phyloP scores from a whole-genome alignment of 2,113 vertebrate species.

The Suncus etruscus region DNA sequence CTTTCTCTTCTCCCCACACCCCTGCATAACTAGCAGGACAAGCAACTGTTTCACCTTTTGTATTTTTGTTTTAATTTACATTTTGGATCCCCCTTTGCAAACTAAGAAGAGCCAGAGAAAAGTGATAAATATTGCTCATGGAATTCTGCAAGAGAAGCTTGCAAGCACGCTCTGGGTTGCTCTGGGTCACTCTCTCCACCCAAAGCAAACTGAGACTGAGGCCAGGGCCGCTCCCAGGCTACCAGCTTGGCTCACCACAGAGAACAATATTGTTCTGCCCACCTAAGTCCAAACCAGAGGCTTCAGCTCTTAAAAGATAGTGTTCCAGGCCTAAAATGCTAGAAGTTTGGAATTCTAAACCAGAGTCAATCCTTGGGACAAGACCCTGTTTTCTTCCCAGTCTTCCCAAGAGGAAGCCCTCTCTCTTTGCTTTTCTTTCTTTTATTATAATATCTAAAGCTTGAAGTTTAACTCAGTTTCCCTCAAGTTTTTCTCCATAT shows the following conservation, averaged over 20 bases:
- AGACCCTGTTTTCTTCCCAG: neutral
- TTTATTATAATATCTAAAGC: neutral
- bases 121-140: conserved; percentile 36
- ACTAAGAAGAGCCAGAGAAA: conserved; percentile 78
- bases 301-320: neutral
- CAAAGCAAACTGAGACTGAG: neutral
- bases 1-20: neutral
- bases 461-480: neutral
- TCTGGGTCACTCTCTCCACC: neutral
- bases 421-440: too few species aligned
- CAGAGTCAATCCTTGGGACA: neutral
- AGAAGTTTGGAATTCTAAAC: neutral
- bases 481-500: too few species aligned
- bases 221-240: neutral
- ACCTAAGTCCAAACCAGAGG: neutral
- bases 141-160: conserved; percentile 7
- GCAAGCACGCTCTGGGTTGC: neutral
- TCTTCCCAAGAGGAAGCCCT: neutral
- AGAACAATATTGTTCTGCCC: too few species aligned
- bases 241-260: accelerated
- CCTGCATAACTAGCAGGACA: conserved; percentile 79
- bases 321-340: too few species aligned
- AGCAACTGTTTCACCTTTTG: conserved; percentile 79
- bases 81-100: conserved; percentile 75
- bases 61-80: conserved; percentile 81